These are phyloP conservation scores for Rhynchopsitta pachyrhyncha DNA, from an alignment of 2,113 vertebrate genomes.

Conservation along the genomic window DNA sequence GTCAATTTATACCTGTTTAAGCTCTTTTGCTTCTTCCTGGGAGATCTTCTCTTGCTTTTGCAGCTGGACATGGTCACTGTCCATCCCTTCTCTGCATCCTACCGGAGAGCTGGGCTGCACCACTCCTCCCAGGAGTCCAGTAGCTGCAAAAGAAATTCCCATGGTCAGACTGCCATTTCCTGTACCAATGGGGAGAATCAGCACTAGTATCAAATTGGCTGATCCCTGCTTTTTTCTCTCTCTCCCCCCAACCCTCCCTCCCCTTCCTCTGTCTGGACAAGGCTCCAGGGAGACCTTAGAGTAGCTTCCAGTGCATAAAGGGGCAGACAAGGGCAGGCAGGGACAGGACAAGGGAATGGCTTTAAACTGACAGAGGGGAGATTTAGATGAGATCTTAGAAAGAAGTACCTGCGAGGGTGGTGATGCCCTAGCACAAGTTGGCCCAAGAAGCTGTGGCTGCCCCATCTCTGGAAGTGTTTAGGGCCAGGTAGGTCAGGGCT, in stretches of 20 bases:
- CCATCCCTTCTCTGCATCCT: constrained; percentile 61
- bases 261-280: neutral
- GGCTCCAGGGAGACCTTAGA: neutral
- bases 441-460: neutral
- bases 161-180: neutral
- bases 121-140: constrained; percentile 64
- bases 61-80: constrained; percentile 70
- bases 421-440: neutral
- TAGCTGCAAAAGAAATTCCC: constrained; percentile 70
- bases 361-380: neutral
- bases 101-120: constrained; percentile 38
- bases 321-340: neutral
- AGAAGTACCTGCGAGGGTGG: neutral
- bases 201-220: neutral
- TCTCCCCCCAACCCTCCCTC: neutral
- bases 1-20: constrained; percentile 80
- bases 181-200: neutral
- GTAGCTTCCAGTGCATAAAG: neutral
- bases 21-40: constrained; percentile 85
- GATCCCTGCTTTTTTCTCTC: neutral
- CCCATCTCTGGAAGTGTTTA: neutral
- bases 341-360: neutral
- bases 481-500: neutral
- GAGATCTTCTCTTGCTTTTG: constrained; percentile 77
- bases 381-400: neutral